Percentiles rank a stretch among this genome's conserved stretches.
Conservation (phyloP, 1,140 invertebrate genomes). For the Telenomus remus region DNA sequence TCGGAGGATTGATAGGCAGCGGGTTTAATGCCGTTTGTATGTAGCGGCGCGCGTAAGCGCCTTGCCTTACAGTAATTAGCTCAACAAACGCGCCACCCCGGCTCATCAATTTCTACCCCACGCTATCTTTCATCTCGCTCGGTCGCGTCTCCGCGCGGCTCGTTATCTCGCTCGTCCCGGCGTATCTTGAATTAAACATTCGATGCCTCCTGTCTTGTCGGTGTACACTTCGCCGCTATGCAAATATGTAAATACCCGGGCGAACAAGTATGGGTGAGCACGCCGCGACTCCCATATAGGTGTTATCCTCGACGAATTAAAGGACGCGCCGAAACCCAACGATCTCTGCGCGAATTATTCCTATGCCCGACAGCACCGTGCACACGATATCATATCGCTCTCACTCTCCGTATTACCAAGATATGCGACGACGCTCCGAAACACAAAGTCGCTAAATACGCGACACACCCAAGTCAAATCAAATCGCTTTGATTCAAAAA, state of each 20-base stretch:
- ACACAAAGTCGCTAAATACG: too few relatives aligned
- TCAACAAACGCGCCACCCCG: slow-evolving; percentile 75
- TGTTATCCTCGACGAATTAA: slow-evolving; percentile 70
- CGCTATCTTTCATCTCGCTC: slow-evolving; percentile 59
- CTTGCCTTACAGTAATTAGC: slow-evolving; percentile 76
- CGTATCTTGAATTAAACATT: slow-evolving; percentile 75
- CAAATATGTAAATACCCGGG: slow-evolving; percentile 70
- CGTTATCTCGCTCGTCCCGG: slow-evolving; percentile 44
- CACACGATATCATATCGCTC: slow-evolving; percentile 36
- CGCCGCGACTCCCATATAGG: slow-evolving; percentile 33
- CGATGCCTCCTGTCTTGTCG: slow-evolving; percentile 74
- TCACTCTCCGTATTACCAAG: slow-evolving; percentile 5
- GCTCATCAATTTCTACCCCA: slow-evolving; percentile 75
- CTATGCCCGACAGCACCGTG: slow-evolving; percentile 28
- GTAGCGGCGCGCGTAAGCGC: slow-evolving; percentile 74
- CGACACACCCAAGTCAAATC: too few relatives aligned
- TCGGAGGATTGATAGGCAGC: slow-evolving; percentile 70
- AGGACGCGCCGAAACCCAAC: slow-evolving; percentile 63
- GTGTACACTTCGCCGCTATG: slow-evolving; percentile 70
- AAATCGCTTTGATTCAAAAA: too few relatives aligned
- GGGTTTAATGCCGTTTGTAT: slow-evolving; percentile 76
- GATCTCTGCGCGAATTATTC: slow-evolving; percentile 61
- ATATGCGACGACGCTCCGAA: not conserved
- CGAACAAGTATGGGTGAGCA: slow-evolving; percentile 34
- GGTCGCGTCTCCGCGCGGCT: slow-evolving; percentile 9